Evolutionary conservation across 2,888 invertebrate species (phyloP).

Genomic region (Xanthia icteritia): DNA sequence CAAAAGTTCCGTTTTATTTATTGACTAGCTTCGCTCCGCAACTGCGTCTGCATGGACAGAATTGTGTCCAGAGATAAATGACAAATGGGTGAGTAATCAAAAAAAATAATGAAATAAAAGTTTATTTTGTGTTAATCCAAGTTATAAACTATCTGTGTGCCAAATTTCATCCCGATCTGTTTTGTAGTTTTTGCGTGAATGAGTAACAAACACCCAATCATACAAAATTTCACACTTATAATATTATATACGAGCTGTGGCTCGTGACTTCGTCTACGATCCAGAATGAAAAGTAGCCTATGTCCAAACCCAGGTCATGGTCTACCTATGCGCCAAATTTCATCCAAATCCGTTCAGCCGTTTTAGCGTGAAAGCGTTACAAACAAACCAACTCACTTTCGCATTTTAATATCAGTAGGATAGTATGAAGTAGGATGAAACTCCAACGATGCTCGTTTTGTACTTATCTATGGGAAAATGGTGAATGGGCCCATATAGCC

Average conservation of each 20-base stretch:
- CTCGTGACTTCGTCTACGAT: neutral
- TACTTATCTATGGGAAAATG: constrained; percentile 8
- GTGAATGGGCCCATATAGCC: constrained; percentile 32
- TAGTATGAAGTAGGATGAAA: neutral
- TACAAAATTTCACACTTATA: neutral
- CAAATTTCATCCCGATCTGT: no score
- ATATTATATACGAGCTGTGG: neutral
- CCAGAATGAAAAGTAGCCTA: no score
- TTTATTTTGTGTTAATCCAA: neutral
- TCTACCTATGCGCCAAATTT: neutral
- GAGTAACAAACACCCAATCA: no score
- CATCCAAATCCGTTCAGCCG: neutral
- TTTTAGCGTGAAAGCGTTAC: neutral
- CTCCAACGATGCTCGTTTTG: constrained; percentile 8
- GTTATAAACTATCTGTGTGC: neutral
- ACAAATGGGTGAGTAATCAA: neutral
- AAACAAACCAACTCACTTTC: neutral
- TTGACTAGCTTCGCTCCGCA: neutral
- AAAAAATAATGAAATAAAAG: neutral
- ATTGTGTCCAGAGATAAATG: neutral
- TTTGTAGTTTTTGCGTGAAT: no score
- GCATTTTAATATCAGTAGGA: neutral
- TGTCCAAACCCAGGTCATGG: fast-evolving
- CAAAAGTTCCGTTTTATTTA: constrained; percentile 31
- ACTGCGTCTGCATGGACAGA: neutral